Evolutionary conservation across 2,113 vertebrate genomes (phyloP).

Genomic region (Lethenteron reissneri): DNA sequence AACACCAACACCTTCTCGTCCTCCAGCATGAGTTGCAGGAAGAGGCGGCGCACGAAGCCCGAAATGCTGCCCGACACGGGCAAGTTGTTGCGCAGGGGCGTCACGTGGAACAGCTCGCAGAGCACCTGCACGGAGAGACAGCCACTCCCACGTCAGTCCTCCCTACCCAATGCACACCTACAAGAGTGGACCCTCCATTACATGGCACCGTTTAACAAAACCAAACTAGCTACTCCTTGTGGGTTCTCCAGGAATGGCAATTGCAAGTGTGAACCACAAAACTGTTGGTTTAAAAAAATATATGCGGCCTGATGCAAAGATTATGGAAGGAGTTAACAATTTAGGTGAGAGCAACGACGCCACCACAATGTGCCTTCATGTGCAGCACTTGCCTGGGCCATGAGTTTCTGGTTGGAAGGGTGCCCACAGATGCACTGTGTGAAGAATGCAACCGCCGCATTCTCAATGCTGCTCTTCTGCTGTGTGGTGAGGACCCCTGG

Average conservation of each 20-base stretch:
- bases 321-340: too few species aligned
- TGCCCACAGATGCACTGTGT: constrained; percentile 95
- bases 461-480: constrained; percentile 83
- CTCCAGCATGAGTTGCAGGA: constrained; percentile 92
- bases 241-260: too few species aligned
- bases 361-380: too few species aligned
- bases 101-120: constrained; percentile 89
- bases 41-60: constrained; percentile 80
- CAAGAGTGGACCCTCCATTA: too few species aligned
- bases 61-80: constrained; percentile 91
- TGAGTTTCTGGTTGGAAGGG: constrained; percentile 87
- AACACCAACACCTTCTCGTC: constrained; percentile 98
- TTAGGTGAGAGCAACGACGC: too few species aligned
- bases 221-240: too few species aligned
- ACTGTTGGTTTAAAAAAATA: too few species aligned
- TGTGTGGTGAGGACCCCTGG: constrained; percentile 54
- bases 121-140: constrained; percentile 38
- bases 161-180: too few species aligned
- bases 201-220: too few species aligned
- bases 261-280: too few species aligned
- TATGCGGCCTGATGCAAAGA: too few species aligned
- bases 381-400: constrained; percentile 53
- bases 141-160: too few species aligned
- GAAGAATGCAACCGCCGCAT: constrained; percentile 88
- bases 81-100: constrained; percentile 64